phyloP scores from a whole-genome alignment of 1,140 invertebrate genomes.

The Elymnias hypermnestra region DNA sequence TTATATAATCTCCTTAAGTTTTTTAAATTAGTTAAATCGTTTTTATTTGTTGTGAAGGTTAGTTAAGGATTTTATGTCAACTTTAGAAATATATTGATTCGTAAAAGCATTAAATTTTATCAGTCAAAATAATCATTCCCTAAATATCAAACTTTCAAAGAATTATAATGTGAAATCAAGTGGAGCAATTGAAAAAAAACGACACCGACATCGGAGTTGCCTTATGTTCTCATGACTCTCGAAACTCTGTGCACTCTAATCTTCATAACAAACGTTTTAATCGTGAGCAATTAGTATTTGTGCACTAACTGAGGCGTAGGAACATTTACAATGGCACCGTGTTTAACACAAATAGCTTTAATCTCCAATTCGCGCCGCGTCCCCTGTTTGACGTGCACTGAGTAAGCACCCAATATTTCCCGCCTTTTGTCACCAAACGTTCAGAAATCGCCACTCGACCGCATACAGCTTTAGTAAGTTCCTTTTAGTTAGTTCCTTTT shows the following conservation, averaged over 20 bases:
- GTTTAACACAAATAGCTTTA: constrained; percentile 63
- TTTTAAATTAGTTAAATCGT: too few relatives aligned
- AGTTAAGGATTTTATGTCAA: too few relatives aligned
- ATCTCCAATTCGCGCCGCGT: constrained; percentile 43
- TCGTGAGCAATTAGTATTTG: constrained; percentile 40
- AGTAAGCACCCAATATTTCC: constrained; percentile 49
- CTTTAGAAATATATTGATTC: too few relatives aligned
- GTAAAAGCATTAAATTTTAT: too few relatives aligned
- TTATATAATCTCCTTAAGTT: too few relatives aligned
- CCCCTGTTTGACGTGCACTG: constrained; percentile 47
- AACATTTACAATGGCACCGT: constrained; percentile 44
- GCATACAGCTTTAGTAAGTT: constrained; percentile 23
- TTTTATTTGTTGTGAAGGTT: too few relatives aligned
- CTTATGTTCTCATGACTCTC: constrained; percentile 41
- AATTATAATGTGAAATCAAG: too few relatives aligned
- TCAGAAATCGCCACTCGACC: constrained; percentile 54
- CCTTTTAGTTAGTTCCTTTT: constrained; percentile 29
- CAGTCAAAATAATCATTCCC: too few relatives aligned
- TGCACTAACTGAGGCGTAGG: constrained; percentile 29
- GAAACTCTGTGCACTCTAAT: constrained; percentile 31
- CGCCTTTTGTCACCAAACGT: constrained; percentile 42
- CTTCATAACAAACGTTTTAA: constrained; percentile 33
- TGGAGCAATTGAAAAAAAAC: too few relatives aligned
- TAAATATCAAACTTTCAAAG: too few relatives aligned
- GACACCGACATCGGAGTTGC: not conserved